Evolutionary conservation across 2,797 vertebrate genomes (phyloP).

Genomic region (Coendou prehensilis): DNA sequence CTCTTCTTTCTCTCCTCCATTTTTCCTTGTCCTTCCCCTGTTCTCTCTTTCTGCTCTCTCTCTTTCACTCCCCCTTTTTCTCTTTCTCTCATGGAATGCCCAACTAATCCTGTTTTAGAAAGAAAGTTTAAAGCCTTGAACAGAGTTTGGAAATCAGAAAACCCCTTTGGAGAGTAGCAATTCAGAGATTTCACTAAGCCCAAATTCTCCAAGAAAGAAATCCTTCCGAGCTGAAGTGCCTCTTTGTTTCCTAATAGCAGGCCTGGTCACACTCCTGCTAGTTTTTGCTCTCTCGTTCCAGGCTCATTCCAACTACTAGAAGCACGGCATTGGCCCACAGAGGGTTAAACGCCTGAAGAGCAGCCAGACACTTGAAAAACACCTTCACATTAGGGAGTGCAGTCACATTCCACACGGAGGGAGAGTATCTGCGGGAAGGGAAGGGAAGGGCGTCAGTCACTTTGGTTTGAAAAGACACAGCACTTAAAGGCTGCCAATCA

Average conservation of each 20-base stretch:
- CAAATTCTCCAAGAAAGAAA: neutral
- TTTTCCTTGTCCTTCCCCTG: neutral
- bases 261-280: neutral
- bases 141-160: constrained; percentile 70
- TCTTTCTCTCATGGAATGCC: neutral
- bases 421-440: constrained; percentile 83
- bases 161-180: constrained; percentile 60
- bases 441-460: constrained; percentile 88
- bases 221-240: neutral
- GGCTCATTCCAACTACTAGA: neutral
- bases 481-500: constrained; percentile 88
- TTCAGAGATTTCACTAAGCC: constrained; percentile 56
- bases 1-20: fast-evolving
- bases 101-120: constrained; percentile 59
- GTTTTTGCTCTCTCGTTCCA: neutral
- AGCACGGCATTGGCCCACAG: neutral
- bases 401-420: constrained; percentile 81
- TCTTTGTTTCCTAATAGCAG: neutral
- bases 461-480: constrained; percentile 86
- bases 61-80: neutral
- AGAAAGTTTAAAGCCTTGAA: constrained; percentile 61
- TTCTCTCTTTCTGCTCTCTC: fast-evolving
- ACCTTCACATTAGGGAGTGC: neutral
- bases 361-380: constrained; percentile 45
- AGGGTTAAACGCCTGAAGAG: constrained; percentile 50